These are phyloP conservation scores for Paraplagusia blochii DNA, from an alignment of 2,113 vertebrate genomes.

Conservation along the genomic window DNA sequence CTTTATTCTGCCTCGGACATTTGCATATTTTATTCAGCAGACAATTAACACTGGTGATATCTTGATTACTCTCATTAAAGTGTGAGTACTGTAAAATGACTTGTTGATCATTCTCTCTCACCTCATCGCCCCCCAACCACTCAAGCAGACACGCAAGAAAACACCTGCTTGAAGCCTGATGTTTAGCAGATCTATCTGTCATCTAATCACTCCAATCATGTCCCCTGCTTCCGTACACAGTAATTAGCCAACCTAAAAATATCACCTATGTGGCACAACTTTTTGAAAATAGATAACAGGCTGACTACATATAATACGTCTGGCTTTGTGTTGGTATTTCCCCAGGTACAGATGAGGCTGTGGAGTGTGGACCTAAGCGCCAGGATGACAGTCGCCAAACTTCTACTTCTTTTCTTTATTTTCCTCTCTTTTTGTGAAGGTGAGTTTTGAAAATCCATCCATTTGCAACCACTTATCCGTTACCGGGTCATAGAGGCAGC, in stretches of 20 bases:
- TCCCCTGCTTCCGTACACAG: not conserved
- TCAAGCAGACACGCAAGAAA: constrained; percentile 13
- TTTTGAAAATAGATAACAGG: constrained; percentile 7
- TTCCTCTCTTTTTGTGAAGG: constrained; percentile 71
- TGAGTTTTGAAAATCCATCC: constrained; percentile 48
- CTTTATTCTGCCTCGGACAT: constrained; percentile 1
- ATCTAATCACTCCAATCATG: constrained; percentile 16
- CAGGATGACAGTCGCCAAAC: constrained; percentile 68
- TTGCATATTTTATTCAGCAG: not conserved
- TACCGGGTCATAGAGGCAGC: too few species aligned
- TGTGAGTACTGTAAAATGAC: constrained; percentile 34
- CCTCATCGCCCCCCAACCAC: not conserved
- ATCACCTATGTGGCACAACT: constrained; percentile 1
- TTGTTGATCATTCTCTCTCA: constrained; percentile 28
- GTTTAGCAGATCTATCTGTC: not conserved
- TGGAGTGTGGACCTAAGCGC: constrained; percentile 60
- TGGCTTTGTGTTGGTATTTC: constrained; percentile 33
- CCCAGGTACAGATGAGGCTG: constrained; percentile 66
- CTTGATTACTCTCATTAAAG: constrained; percentile 39
- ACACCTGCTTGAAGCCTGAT: constrained; percentile 18
- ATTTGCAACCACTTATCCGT: too few species aligned
- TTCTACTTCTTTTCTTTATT: constrained; percentile 71
- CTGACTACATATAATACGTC: not conserved
- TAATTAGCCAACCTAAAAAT: constrained; percentile 15
- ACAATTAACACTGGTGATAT: constrained; percentile 28